Evolutionary conservation across 64 coral and sea anemone genomes (phyloP).

Genomic region (Pocillopora damicornis): DNA sequence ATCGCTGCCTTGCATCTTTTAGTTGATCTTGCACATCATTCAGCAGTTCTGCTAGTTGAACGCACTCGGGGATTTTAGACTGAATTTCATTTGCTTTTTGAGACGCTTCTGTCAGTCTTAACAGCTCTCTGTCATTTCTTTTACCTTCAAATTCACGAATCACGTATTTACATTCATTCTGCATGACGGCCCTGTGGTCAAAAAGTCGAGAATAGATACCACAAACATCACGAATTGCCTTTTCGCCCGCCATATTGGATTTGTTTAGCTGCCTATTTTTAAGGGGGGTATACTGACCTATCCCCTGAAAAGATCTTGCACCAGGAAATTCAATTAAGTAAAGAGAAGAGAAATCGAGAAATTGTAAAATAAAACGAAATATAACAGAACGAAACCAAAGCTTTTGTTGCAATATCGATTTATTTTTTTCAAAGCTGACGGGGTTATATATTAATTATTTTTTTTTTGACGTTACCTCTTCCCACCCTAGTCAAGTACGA

Average conservation of each 20-base stretch:
- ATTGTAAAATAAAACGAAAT: no score
- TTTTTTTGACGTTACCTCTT: no score
- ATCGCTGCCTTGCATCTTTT: slow-evolving; percentile 68
- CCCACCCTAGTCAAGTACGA: no score
- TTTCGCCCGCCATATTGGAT: slow-evolving; percentile 83
- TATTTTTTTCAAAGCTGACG: no score
- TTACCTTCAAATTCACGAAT: slow-evolving; percentile 86
- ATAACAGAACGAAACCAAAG: no score
- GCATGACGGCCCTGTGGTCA: slow-evolving; percentile 80
- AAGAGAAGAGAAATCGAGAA: no score
- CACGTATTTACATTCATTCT: slow-evolving; percentile 83
- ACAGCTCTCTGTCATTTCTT: slow-evolving; percentile 69
- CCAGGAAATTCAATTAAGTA: no score
- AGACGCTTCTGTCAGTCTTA: slow-evolving; percentile 60
- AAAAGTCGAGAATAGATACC: slow-evolving; percentile 83
- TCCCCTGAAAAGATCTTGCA: no score
- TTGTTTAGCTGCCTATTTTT: background rate
- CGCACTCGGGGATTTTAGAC: slow-evolving; percentile 62
- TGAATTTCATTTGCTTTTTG: slow-evolving; percentile 67
- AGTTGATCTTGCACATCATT: slow-evolving; percentile 55
- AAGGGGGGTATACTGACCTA: no score
- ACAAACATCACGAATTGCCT: slow-evolving; percentile 52
- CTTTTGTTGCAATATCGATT: no score
- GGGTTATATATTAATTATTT: no score
- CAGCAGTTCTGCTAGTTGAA: slow-evolving; percentile 43